phyloP scores from a whole-genome alignment of 1,140 invertebrate genomes.

The Drosophila lowei region DNA sequence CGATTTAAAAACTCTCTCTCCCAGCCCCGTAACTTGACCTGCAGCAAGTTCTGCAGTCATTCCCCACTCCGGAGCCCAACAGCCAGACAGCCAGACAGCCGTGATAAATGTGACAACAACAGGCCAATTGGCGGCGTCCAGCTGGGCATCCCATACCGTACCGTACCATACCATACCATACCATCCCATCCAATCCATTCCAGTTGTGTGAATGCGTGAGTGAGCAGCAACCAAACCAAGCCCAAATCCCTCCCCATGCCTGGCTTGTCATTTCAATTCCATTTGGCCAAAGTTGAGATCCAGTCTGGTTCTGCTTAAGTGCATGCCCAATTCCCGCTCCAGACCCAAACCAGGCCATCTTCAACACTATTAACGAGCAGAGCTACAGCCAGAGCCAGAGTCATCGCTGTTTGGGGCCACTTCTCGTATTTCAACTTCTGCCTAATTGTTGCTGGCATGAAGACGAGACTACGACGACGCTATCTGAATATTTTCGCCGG shows the following conservation, averaged over 20 bases:
- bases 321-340: conserved; percentile 44
- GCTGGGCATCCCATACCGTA: conserved; percentile 35
- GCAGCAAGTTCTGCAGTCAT: conserved; percentile 56
- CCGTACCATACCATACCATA: not conserved
- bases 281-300: conserved; percentile 77
- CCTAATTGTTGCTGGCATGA: conserved; percentile 47
- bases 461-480: conserved; percentile 8
- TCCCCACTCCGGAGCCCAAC: conserved; percentile 18
- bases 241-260: conserved; percentile 14
- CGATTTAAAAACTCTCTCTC: conserved; percentile 46
- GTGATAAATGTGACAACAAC: conserved; percentile 76
- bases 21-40: conserved; percentile 63
- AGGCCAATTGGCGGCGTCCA: conserved; percentile 54
- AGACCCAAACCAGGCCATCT: conserved; percentile 19
- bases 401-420: conserved; percentile 6
- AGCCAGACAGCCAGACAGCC: conserved; percentile 52
- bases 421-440: conserved; percentile 51
- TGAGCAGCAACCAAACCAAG: conserved; percentile 2
- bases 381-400: not conserved
- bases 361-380: conserved; percentile 29
- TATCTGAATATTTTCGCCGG: conserved; percentile 42
- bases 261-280: conserved; percentile 67
- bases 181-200: conserved; percentile 16
- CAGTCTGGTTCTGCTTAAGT: conserved; percentile 71
- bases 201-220: conserved; percentile 1